Percentiles rank a stretch among this genome's conserved stretches.
Conservation (phyloP, 2,113 vertebrate genomes). For the Scalopus aquaticus region DNA sequence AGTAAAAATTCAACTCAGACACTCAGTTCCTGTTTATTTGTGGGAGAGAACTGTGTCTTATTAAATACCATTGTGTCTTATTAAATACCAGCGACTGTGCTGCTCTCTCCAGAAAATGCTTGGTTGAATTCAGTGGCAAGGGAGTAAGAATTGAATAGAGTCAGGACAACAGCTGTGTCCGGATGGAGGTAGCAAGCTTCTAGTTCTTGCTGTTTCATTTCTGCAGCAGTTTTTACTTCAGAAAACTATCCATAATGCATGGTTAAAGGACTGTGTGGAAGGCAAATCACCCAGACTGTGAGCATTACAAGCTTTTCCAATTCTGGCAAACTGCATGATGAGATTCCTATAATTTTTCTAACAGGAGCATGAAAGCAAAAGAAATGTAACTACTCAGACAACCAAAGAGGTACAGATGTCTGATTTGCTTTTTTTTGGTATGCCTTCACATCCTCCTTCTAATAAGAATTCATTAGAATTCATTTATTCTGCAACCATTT, state of each 20-base stretch:
- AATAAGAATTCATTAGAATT: conserved; percentile 19
- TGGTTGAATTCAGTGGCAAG: conserved; percentile 53
- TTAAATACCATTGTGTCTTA: conserved; percentile 53
- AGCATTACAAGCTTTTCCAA: conserved; percentile 50
- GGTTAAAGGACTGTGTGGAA: conserved; percentile 23
- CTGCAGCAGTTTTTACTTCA: conserved; percentile 55
- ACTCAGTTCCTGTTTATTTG: conserved; percentile 36
- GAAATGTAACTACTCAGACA: conserved; percentile 14
- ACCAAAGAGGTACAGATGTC: neutral
- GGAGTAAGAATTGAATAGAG: conserved; percentile 55
- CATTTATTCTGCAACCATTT: neutral
- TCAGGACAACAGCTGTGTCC: conserved; percentile 50
- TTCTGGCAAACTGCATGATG: conserved; percentile 38
- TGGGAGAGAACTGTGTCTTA: conserved; percentile 42
- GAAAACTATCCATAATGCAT: conserved; percentile 63
- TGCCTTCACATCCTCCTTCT: neutral
- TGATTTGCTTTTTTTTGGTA: neutral
- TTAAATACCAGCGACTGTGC: conserved; percentile 46
- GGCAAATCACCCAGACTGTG: conserved; percentile 46
- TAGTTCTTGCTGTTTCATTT: conserved; percentile 54
- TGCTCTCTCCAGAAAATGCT: conserved; percentile 58
- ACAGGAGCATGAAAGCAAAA: conserved; percentile 15
- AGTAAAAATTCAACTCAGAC: conserved; percentile 33
- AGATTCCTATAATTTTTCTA: conserved; percentile 53
- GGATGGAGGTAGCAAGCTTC: neutral